These are phyloP conservation scores for Buphagus erythrorhynchus DNA, from an alignment of 2,797 vertebrate genomes.

Conservation along the genomic window DNA sequence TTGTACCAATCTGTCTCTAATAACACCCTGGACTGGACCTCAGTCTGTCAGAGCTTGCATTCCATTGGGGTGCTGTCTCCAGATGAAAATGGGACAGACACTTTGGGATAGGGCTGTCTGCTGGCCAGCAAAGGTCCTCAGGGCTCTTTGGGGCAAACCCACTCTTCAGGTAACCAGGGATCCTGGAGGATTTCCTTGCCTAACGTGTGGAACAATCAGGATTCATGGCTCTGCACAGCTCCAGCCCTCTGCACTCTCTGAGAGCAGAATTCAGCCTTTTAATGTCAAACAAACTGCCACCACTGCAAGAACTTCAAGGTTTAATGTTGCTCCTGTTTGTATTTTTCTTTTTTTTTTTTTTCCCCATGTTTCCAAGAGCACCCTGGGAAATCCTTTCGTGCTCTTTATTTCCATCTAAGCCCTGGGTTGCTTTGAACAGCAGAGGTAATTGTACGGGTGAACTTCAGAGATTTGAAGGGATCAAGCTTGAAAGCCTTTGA, in stretches of 20 bases:
- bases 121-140: neutral
- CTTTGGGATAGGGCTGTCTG: neutral
- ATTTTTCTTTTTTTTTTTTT: neutral
- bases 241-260: neutral
- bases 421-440: conserved; percentile 61
- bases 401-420: conserved; percentile 66
- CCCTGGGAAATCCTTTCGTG: conserved; percentile 53
- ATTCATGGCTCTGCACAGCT: neutral
- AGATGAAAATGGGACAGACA: neutral
- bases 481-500: conserved; percentile 68
- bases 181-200: neutral
- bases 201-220: accelerated
- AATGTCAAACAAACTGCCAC: neutral
- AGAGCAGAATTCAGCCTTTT: neutral
- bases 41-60: neutral
- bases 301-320: neutral
- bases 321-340: neutral
- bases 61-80: neutral
- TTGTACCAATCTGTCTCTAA: neutral
- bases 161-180: neutral
- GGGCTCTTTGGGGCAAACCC: neutral
- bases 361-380: neutral
- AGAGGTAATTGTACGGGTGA: conserved; percentile 57
- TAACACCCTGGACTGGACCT: neutral
- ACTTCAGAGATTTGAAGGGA: conserved; percentile 69